phyloP scores from a whole-genome alignment of 2,888 invertebrate species.

The Tridacna gigas region DNA sequence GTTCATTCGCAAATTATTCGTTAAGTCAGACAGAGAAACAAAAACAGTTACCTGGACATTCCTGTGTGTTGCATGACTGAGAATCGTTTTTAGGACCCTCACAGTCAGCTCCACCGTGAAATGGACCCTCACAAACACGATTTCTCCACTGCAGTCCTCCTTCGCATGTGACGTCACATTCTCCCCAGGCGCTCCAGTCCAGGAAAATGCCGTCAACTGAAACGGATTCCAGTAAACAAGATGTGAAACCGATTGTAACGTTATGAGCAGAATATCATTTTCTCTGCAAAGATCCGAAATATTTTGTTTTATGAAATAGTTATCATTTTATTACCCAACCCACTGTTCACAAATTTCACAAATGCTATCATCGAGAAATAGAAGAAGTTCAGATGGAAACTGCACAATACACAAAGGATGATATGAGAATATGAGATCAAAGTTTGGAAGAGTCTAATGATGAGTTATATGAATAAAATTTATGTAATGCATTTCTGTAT shows the following conservation, averaged over 20 bases:
- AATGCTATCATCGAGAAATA: no score
- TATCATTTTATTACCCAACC: neutral
- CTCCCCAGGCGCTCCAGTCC: slow-evolving; percentile 76
- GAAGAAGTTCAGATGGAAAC: no score
- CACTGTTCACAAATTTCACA: neutral
- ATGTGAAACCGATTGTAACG: neutral
- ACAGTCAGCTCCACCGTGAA: slow-evolving; percentile 73
- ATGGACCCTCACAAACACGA: slow-evolving; percentile 73
- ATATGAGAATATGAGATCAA: no score
- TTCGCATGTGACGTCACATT: slow-evolving; percentile 77
- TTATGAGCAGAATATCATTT: no score
- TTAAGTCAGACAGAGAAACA: neutral
- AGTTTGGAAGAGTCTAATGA: no score
- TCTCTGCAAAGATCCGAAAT: neutral
- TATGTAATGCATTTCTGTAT: no score
- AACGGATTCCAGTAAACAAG: slow-evolving; percentile 19
- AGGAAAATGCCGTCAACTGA: slow-evolving; percentile 48
- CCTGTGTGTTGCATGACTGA: slow-evolving; percentile 61
- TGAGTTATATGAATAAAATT: no score
- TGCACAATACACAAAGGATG: no score
- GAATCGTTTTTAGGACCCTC: slow-evolving; percentile 64
- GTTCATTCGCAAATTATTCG: no score
- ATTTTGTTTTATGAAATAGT: neutral
- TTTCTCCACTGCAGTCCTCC: slow-evolving; percentile 72
- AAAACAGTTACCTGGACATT: slow-evolving; percentile 18